Evolutionary conservation across 2,113 vertebrate species (phyloP).

Genomic region (Bubo scandiacus): DNA sequence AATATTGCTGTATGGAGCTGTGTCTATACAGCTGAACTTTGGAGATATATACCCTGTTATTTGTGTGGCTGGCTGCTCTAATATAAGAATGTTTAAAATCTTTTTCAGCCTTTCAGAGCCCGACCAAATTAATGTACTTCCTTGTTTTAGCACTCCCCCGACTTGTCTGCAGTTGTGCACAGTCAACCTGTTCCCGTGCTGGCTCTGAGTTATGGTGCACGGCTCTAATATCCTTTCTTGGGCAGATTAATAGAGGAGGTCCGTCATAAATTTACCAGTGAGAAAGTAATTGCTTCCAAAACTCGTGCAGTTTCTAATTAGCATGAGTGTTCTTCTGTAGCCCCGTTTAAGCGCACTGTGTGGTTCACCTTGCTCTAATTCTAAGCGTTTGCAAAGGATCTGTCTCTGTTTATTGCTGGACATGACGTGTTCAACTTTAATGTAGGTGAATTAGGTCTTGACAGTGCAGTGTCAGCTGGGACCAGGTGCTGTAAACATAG

Average conservation of each 20-base stretch:
- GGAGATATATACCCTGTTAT: not conserved
- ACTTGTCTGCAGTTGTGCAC: not conserved
- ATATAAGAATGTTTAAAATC: not conserved
- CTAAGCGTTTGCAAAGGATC: not conserved
- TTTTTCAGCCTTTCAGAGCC: not conserved
- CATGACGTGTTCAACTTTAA: not conserved
- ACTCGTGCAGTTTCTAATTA: not conserved
- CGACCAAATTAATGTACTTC: not conserved
- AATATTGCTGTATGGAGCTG: not conserved
- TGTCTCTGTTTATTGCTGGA: not conserved
- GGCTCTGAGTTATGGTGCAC: not conserved
- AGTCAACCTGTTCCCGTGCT: not conserved
- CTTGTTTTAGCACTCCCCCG: not conserved
- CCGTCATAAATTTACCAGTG: not conserved
- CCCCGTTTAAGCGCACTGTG: accelerated
- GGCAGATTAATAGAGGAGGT: not conserved
- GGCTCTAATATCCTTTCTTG: not conserved
- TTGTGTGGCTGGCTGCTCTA: not conserved
- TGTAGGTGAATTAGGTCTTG: not conserved
- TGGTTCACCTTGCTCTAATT: not conserved
- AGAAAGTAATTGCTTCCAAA: not conserved
- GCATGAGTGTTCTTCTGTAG: not conserved
- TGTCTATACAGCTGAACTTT: not conserved
- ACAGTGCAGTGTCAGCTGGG: not conserved
- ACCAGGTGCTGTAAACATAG: not conserved